Conservation (phyloP, 2,113 vertebrate species). For the Pseudolaguvia tuberculata region DNA sequence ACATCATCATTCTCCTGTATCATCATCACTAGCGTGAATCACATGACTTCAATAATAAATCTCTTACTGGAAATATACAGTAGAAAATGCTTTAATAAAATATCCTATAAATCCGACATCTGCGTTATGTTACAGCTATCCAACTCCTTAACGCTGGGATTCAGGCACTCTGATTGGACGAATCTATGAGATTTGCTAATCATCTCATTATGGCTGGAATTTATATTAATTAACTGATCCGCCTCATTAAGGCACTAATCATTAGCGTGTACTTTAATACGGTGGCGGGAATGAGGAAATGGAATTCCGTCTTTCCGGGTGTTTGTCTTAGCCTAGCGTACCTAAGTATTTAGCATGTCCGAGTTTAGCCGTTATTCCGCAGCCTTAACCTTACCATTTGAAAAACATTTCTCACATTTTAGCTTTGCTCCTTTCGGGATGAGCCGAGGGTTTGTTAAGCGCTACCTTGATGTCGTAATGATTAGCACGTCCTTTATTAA, state of each 20-base stretch:
- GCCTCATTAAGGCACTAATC: slow-evolving; percentile 27
- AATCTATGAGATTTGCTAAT: slow-evolving; percentile 17
- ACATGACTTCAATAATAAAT: no score
- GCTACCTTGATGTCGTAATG: slow-evolving; percentile 56
- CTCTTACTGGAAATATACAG: no score
- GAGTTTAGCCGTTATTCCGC: slow-evolving; percentile 61
- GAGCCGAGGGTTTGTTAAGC: slow-evolving; percentile 50
- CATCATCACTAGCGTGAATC: no score
- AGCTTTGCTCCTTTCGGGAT: slow-evolving; percentile 49
- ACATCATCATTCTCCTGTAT: not conserved
- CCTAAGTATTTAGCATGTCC: slow-evolving; percentile 56
- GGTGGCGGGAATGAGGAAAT: slow-evolving; percentile 17
- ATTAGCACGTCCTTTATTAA: slow-evolving; percentile 70
- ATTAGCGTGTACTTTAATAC: slow-evolving; percentile 32
- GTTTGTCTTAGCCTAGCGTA: slow-evolving; percentile 10
- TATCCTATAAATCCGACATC: not conserved
- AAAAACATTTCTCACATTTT: slow-evolving; percentile 68
- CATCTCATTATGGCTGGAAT: slow-evolving; percentile 44
- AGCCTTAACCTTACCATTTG: slow-evolving; percentile 63
- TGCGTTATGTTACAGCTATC: not conserved
- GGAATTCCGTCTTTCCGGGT: slow-evolving; percentile 37
- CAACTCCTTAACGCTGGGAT: not conserved
- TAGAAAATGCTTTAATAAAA: no score
- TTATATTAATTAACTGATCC: slow-evolving; percentile 40
- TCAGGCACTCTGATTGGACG: slow-evolving; percentile 2